These are phyloP conservation scores for Hyles euphorbiae DNA, from an alignment of 1,140 invertebrate species.

Conservation along the genomic window DNA sequence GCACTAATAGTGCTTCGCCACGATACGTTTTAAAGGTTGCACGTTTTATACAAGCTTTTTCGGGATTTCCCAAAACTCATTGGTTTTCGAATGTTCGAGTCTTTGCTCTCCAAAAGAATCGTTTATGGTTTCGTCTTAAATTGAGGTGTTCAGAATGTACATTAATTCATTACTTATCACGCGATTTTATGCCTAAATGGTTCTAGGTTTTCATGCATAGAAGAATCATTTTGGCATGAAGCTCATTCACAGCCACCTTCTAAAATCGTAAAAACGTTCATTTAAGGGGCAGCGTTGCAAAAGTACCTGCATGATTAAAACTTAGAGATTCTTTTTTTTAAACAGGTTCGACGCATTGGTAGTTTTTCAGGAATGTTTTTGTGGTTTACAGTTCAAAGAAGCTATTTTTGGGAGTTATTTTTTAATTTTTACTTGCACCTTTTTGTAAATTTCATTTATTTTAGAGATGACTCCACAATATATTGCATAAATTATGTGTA, in stretches of 20 bases:
- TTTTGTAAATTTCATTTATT: not conserved
- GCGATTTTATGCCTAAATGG: too few relatives aligned
- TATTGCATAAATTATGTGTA: not conserved
- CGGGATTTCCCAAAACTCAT: too few relatives aligned
- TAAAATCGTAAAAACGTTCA: not conserved
- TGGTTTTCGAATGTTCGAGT: not conserved
- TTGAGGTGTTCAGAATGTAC: too few relatives aligned
- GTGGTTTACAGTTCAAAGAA: too few relatives aligned
- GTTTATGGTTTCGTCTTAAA: too few relatives aligned
- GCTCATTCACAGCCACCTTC: not conserved
- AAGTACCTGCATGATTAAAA: not conserved
- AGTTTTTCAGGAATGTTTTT: too few relatives aligned
- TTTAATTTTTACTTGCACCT: too few relatives aligned
- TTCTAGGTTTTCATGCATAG: too few relatives aligned
- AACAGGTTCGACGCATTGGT: too few relatives aligned
- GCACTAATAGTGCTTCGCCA: not conserved
- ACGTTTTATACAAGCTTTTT: not conserved
- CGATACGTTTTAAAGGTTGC: not conserved
- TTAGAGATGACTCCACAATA: not conserved
- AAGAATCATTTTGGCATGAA: not conserved
- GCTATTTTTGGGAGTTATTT: too few relatives aligned
- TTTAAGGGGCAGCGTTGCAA: conserved; percentile 6
- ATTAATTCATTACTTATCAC: too few relatives aligned
- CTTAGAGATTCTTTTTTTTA: not conserved
- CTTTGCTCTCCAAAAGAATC: not conserved